These are phyloP conservation scores for Sarcophaga variegata DNA, from an alignment of 2,888 invertebrate species.

Conservation along the genomic window DNA sequence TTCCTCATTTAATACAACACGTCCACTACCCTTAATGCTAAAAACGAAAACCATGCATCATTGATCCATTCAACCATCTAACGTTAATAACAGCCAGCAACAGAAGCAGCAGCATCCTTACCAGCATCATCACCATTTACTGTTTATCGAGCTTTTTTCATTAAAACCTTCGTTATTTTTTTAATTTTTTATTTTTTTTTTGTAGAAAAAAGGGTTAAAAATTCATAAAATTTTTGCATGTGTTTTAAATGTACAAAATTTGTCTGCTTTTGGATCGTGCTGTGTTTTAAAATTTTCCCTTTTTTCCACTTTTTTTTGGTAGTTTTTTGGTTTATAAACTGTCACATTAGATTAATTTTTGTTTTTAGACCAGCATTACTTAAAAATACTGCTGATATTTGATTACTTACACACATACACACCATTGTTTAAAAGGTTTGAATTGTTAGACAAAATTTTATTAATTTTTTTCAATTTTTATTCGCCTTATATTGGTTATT, in stretches of 20 bases:
- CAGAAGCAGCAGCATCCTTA: neutral
- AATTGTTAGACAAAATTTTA: too few species aligned
- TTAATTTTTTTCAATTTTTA: too few species aligned
- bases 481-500: too few species aligned
- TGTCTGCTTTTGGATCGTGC: constrained; percentile 28
- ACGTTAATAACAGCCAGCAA: neutral
- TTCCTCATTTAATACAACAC: neutral
- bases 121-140: neutral
- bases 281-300: neutral
- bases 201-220: constrained; percentile 47
- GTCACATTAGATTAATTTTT: constrained; percentile 43
- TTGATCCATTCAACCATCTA: constrained; percentile 25
- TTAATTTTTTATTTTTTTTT: too few species aligned
- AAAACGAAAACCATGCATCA: neutral
- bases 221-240: constrained; percentile 19
- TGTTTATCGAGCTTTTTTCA: neutral
- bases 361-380: constrained; percentile 24
- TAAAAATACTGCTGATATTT: constrained; percentile 11
- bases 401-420: neutral
- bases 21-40: constrained; percentile 21
- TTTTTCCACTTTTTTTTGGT: neutral
- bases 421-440: too few species aligned
- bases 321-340: constrained; percentile 26
- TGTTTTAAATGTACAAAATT: neutral
- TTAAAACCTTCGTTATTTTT: neutral